phyloP scores from a whole-genome alignment of 2,797 vertebrate genomes.

The Intellagama lesueurii region DNA sequence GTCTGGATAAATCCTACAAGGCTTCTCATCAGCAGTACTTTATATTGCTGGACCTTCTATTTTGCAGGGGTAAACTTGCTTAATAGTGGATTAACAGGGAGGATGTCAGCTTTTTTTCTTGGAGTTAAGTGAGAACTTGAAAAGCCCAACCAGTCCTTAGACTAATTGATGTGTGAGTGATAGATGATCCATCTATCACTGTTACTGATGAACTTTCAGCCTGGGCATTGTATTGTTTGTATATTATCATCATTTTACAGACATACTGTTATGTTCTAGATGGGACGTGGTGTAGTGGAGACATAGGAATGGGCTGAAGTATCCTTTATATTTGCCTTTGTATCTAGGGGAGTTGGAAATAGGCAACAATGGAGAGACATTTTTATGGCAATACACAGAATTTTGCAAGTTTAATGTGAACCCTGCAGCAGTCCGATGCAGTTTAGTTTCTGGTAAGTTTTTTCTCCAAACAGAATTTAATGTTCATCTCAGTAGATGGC shows the following conservation, averaged over 20 bases:
- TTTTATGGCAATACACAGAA: constrained; percentile 76
- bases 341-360: constrained; percentile 77
- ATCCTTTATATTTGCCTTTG: constrained; percentile 80
- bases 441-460: constrained; percentile 78
- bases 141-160: background rate
- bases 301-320: constrained; percentile 77
- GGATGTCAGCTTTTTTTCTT: background rate
- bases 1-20: background rate
- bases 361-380: constrained; percentile 76
- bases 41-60: background rate
- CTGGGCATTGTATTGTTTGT: constrained; percentile 50
- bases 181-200: background rate
- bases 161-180: background rate
- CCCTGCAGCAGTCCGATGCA: constrained; percentile 68
- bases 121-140: background rate
- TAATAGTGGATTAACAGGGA: background rate
- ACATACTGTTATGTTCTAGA: constrained; percentile 64
- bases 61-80: background rate
- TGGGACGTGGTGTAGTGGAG: constrained; percentile 60
- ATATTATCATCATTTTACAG: constrained; percentile 56
- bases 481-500: constrained; percentile 65
- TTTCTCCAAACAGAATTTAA: constrained; percentile 30
- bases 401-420: constrained; percentile 77
- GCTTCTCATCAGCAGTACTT: background rate
- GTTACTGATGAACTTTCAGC: constrained; percentile 43